Base-by-base conservation (phyloP, 2,113 vertebrate species). In the Nycticryphes semicollaris region DNA sequence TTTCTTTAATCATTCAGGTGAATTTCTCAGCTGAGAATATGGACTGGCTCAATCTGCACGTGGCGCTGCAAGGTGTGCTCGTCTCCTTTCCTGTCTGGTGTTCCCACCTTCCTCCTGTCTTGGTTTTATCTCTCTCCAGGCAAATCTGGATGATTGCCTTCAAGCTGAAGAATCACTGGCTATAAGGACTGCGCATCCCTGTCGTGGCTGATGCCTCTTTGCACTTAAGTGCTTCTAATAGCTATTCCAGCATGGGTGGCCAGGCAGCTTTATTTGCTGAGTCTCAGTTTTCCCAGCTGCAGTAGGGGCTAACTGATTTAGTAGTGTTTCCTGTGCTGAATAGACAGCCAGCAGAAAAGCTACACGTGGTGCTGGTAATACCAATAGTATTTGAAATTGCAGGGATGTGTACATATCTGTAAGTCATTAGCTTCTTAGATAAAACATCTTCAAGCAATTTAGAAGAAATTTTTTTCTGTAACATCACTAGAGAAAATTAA, bases 1-100 rank as follows among this genome's bases (percentile, higher is more conserved):
- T 60, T 92, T 63, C 93, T 92, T 84, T 86, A 69, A 87, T 91
- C 48, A 57, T 41, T 64, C 54, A 89, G 69, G 90, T 93, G 20
- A 43, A 2, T 70, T 91, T 76, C 57, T 87, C n/a, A 78, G 51
- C 70, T 90, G 85, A 90, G 67, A 87, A 10, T 20, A 59, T 70
- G 6, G 3, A 91, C 50, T 63, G 82, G 75, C 91, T 88, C 67
- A 18, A 0, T 72, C 39, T n/a, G 37, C 35, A 20, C 0, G 0
- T 56, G 5, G 4, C 4, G 3, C 2, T 51, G 37, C 23, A 35
- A 33, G 74, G 54, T 12, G 25, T 11, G 18, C 59, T 54, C 12
- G 4, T 73, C 30, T 67, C 33, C 48, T 27, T 39, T 20, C 9
- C 14, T 39, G 20, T 19, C 37, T 83, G 37, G 41, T 21, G 6